These are phyloP conservation scores for Danaus plexippus DNA, from an alignment of 1,140 invertebrate genomes.

Conservation along the genomic window DNA sequence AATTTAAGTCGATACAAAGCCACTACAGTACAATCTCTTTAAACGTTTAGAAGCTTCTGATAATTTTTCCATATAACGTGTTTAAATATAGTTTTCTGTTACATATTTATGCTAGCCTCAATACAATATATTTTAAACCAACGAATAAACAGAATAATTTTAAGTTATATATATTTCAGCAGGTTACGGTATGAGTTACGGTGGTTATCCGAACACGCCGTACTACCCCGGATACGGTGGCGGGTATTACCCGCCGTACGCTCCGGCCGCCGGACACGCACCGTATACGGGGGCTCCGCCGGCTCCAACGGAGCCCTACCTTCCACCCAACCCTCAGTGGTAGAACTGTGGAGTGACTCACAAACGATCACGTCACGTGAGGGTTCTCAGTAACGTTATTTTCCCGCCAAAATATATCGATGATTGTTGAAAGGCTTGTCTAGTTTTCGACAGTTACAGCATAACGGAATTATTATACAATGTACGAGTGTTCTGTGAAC, in stretches of 20 bases:
- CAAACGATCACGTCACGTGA: not conserved
- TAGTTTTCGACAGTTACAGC: slow-evolving; percentile 3
- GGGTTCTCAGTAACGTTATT: not conserved
- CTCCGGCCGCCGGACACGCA: slow-evolving; percentile 43
- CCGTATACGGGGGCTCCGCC: slow-evolving; percentile 33
- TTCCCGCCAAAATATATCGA: too few relatives aligned
- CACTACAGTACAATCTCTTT: too few relatives aligned
- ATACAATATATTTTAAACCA: too few relatives aligned
- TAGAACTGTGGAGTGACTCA: slow-evolving; percentile 26
- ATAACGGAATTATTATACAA: slow-evolving; percentile 4
- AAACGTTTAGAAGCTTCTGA: not conserved
- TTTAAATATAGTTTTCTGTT: too few relatives aligned
- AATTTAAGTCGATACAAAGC: slow-evolving; percentile 3
- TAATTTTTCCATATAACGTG: not conserved
- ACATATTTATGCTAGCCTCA: too few relatives aligned
- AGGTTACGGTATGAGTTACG: slow-evolving; percentile 64
- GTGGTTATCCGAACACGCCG: slow-evolving; percentile 48
- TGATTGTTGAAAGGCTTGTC: too few relatives aligned
- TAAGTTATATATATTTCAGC: slow-evolving; percentile 9
- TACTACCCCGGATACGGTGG: slow-evolving; percentile 65
- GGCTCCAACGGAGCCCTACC: slow-evolving; percentile 66
- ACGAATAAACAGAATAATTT: not conserved
- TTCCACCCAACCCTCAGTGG: slow-evolving; percentile 68
- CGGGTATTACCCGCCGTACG: slow-evolving; percentile 69
- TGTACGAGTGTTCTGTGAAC: slow-evolving; percentile 5